Evolutionary conservation across 2,888 invertebrate genomes (phyloP), one percentile per base, ranked within the genome.

Genomic region (Leptinotarsa haldemani): DNA sequence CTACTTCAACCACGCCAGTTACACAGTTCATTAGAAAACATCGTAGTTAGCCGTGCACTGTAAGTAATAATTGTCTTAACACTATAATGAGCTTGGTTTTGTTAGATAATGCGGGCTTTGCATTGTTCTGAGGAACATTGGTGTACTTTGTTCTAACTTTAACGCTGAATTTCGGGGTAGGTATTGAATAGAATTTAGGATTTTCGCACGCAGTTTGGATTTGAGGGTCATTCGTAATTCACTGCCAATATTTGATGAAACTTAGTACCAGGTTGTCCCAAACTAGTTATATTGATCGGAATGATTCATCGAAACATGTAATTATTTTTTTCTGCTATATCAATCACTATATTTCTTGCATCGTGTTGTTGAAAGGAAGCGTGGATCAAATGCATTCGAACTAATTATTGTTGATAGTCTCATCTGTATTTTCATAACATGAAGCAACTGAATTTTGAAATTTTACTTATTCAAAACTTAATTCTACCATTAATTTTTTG

Each of bases 1-100:
- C 77, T 66, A 69, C 53, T 70, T 72, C 73, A 77, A 73, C 76
- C 77, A 75, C 76, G 74, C 76, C 80, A 81, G 76, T 71, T 71
- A 71, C 52, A 64, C 75, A 77, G 75, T 77, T 74, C 68, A 74
- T 71, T 70, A 70, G 72, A 65, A 70, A 73, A 64, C 52, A 73
- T 50, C 74, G 64, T 52, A 67, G 74, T 69, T 53, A 47, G 69
- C 70, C 50, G 66, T 65, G 69, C 70, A 64, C 58, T 65, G 74
- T 74, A 71, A 74, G 74, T 77, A 75, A 61, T 73, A 64, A 69
- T 68, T 68, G 56, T 68, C 56, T 68, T 56, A 68, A 56, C 52
- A 68, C 56, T 46, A 47, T 56, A 68, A 68, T 68, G 46, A 56
- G 68, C 56, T 40, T 53, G 71, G 22, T 22, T 48, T 70, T 56